Percentiles rank a stretch among this genome's conserved stretches.
Evolutionary conservation across 2,797 vertebrate genomes (phyloP).

Genomic region (Tauraco hartlaubi): DNA sequence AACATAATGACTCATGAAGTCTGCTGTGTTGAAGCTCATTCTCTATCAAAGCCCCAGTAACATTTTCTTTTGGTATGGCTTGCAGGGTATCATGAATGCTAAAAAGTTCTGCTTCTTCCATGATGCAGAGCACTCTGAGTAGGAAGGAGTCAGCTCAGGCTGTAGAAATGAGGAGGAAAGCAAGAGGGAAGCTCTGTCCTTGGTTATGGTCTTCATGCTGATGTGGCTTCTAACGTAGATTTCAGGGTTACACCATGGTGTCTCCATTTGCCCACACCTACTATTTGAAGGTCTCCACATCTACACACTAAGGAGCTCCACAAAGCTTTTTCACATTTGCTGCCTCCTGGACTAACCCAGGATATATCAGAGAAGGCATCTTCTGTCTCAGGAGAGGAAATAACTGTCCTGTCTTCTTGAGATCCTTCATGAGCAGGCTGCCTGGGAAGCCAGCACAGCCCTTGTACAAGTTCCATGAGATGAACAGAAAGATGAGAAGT

Average conservation of each 20-base stretch:
- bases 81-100: neutral
- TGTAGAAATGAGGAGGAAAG: neutral
- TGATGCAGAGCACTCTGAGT: neutral
- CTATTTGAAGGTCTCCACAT: neutral
- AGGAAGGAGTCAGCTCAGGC: neutral
- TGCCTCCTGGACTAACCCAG: neutral
- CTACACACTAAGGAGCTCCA: neutral
- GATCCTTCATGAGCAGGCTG: neutral
- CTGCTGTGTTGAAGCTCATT: neutral
- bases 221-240: neutral
- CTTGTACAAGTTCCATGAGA: accelerated
- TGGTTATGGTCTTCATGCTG: neutral
- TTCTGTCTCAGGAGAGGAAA: neutral
- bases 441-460: neutral
- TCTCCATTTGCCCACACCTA: neutral
- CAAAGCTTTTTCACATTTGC: neutral
- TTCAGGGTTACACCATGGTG: neutral
- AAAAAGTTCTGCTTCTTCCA: neutral
- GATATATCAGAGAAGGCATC: neutral
- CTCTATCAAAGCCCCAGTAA: neutral
- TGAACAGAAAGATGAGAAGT: neutral
- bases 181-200: neutral
- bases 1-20: neutral
- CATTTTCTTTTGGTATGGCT: neutral
- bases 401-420: neutral